Conservation (phyloP, 2,113 vertebrate genomes). For the Donacobius atricapilla region DNA sequence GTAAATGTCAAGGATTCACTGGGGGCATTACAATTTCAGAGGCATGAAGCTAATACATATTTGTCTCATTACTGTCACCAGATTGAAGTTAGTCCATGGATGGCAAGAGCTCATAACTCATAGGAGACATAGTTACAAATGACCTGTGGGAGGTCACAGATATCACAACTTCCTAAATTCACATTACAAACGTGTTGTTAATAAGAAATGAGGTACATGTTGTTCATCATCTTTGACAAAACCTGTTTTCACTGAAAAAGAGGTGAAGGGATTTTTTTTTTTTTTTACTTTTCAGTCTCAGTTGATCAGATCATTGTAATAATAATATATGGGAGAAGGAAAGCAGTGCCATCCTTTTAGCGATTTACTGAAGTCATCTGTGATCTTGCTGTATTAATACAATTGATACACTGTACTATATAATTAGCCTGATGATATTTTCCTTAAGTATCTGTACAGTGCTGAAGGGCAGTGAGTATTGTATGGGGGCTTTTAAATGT, state of each 20-base stretch:
- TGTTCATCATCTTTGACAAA: slow-evolving; percentile 22
- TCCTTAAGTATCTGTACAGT: background rate
- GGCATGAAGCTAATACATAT: slow-evolving; percentile 76
- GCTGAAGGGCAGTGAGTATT: background rate
- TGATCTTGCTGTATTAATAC: slow-evolving; percentile 10
- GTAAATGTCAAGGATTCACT: slow-evolving; percentile 78
- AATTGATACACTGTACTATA: background rate
- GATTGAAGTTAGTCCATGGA: slow-evolving; percentile 63
- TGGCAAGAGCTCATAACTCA: slow-evolving; percentile 52
- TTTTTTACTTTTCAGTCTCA: background rate
- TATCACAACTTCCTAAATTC: slow-evolving; percentile 56
- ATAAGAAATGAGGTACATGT: slow-evolving; percentile 35
- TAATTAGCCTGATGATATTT: slow-evolving; percentile 38
- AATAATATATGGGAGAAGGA: background rate
- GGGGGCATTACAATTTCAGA: slow-evolving; percentile 70
- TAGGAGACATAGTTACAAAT: slow-evolving; percentile 64
- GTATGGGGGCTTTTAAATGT: background rate
- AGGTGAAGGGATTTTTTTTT: background rate
- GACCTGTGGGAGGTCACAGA: slow-evolving; percentile 66
- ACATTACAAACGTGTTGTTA: slow-evolving; percentile 17
- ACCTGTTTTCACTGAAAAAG: slow-evolving; percentile 17
- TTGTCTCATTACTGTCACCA: slow-evolving; percentile 78
- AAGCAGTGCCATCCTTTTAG: background rate
- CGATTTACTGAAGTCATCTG: background rate
- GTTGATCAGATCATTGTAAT: background rate